Base-by-base conservation (phyloP, 1,140 invertebrate species). In the Drosophila serrata region DNA sequence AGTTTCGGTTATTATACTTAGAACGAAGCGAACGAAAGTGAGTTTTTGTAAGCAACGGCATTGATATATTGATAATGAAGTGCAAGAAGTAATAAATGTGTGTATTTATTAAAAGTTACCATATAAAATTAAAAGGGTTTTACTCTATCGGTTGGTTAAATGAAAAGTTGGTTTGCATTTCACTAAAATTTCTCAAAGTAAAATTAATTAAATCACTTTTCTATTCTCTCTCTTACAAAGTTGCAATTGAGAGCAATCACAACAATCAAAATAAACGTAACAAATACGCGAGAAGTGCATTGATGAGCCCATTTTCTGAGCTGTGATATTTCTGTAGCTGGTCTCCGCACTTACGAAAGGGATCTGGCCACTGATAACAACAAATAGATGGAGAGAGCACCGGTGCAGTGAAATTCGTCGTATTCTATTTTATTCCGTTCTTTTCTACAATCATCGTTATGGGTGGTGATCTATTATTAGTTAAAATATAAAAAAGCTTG, bases 61-160 rank as follows among this genome's bases (percentile, higher is more conserved):
- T 84, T 78, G 61, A 86, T 80, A 75, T 68, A 70, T 59, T 75
- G 64, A 86, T 78, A 80, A 67, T 90, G 84, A 80, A 88, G 84
- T 81, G 81, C 76, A 88, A 90, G 76, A 77, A 55, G 78, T 72
- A 88, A 88, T 87, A 87, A 90, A 88, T 90, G 81, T 88, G 85
- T 87, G 80, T 88, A 88, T 88, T 88, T 88, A 88, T 90, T 88
- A 90, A 88, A 88, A 84, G 84, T 88, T 88, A 88, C 39, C 67
- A 73, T 72, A 72, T 60, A 63, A 24, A 33, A 6, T 24, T 24
- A 0, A 29, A 11, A 4, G 9, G 0, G 3, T 65, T 43, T 61
- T 42, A 17, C 8, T 31, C 15, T 9, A 7, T 17, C 2, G 9
- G 6, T 12, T 24, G 13, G 19, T 17, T 42, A 11, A n/a, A n/a